These are phyloP conservation scores for Eupeodes latifasciatus DNA, from an alignment of 2,888 invertebrate species.

Conservation along the genomic window DNA sequence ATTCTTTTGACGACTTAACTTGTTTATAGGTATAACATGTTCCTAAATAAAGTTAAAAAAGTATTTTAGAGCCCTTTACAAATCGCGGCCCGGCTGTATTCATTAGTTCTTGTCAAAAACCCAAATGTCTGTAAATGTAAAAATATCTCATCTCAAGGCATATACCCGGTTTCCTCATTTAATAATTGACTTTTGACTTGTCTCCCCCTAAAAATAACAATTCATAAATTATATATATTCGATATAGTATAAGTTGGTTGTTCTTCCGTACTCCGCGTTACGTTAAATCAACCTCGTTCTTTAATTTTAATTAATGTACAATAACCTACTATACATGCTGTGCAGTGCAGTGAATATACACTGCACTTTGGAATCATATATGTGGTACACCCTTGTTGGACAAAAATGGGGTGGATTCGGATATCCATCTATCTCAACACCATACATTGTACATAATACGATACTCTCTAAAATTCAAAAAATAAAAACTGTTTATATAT, in stretches of 20 bases:
- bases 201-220: conserved; percentile 14
- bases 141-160: not conserved
- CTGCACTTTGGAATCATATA: conserved; percentile 18
- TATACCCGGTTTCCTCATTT: conserved; percentile 17
- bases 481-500: not conserved
- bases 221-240: conserved; percentile 3
- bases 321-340: not conserved
- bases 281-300: conserved; percentile 20
- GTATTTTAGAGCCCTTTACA: not conserved
- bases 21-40: too few species aligned
- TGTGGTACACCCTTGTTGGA: not conserved
- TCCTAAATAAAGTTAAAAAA: too few species aligned
- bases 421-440: conserved; percentile 5
- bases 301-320: conserved; percentile 32
- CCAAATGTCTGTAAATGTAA: not conserved
- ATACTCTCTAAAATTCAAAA: not conserved
- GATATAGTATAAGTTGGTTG: conserved; percentile 8
- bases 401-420: conserved; percentile 13
- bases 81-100: not conserved
- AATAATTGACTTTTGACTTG: conserved; percentile 37
- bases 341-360: conserved; percentile 15
- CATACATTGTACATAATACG: not conserved
- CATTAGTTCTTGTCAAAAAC: not conserved
- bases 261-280: not conserved
- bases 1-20: too few species aligned